These are phyloP conservation scores for Triplophysa siluroides DNA, from an alignment of 2,113 vertebrate genomes.

Conservation along the genomic window DNA sequence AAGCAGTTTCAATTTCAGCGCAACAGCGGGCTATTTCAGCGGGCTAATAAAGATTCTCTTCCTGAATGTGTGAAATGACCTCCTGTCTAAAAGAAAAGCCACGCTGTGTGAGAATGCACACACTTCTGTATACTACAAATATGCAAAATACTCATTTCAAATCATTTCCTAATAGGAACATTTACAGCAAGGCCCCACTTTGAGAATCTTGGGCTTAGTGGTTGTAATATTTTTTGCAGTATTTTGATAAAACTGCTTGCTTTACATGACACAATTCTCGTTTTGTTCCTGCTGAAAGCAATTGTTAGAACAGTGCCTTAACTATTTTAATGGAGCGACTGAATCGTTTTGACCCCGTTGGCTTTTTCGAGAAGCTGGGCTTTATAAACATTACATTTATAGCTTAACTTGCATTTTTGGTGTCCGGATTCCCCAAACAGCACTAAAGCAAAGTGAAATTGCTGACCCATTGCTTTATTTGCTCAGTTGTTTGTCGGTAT, in stretches of 20 bases:
- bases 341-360: constrained; percentile 13
- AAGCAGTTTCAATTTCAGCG: constrained; percentile 20
- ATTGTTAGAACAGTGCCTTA: constrained; percentile 20
- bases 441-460: constrained; percentile 9
- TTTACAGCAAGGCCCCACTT: not conserved
- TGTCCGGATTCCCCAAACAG: constrained; percentile 15
- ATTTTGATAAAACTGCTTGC: constrained; percentile 30
- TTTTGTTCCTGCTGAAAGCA: constrained; percentile 1
- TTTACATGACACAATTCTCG: constrained; percentile 23
- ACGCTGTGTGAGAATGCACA: not conserved
- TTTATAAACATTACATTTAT: constrained; percentile 37
- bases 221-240: constrained; percentile 30
- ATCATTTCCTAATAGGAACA: not conserved
- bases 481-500: not conserved
- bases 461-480: constrained; percentile 38
- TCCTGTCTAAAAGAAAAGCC: not conserved
- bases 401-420: constrained; percentile 48
- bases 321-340: constrained; percentile 35
- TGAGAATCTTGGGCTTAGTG: not conserved
- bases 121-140: not conserved
- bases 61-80: constrained; percentile 25
- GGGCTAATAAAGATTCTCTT: constrained; percentile 22
- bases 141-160: too few species aligned
- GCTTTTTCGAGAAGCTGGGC: constrained; percentile 13
- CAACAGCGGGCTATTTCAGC: constrained; percentile 27